Conservation (phyloP, 1,140 invertebrate species). For the Tribolium madens region DNA sequence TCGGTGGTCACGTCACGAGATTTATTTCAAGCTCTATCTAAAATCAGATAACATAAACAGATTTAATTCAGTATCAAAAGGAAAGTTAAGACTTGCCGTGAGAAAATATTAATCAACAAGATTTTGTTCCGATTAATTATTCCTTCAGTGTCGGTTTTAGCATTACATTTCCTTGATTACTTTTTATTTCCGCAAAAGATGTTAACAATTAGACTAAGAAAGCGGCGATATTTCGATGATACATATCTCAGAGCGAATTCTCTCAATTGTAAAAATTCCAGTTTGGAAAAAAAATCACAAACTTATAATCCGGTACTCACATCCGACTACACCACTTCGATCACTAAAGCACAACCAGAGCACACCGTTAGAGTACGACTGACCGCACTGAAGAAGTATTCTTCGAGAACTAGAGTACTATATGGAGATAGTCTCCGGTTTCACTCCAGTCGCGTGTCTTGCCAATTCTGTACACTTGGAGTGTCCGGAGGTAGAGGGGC, state of each 20-base stretch:
- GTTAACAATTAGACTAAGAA: not conserved
- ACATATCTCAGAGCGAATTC: too few relatives aligned
- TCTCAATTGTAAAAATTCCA: too few relatives aligned
- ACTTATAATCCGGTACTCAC: conserved; percentile 1
- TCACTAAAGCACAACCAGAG: conserved; percentile 5
- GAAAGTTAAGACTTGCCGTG: not conserved
- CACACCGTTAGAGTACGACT: conserved; percentile 3
- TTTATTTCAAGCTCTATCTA: not conserved
- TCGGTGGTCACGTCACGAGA: not conserved
- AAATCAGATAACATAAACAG: not conserved
- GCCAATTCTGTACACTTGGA: conserved; percentile 31
- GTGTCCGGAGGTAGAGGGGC: conserved; percentile 12
- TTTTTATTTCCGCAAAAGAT: not conserved
- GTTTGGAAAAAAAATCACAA: too few relatives aligned
- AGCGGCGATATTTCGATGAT: not conserved
- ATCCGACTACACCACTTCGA: conserved; percentile 20
- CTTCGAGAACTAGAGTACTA: conserved; percentile 26
- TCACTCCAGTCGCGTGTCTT: conserved; percentile 35
- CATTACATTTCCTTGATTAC: not conserved
- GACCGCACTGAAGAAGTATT: conserved; percentile 30
- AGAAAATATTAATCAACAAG: not conserved
- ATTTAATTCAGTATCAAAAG: not conserved
- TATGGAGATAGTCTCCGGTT: conserved; percentile 42
- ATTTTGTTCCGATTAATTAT: not conserved
- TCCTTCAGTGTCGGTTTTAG: too few relatives aligned